Base-by-base conservation (phyloP, 1,140 invertebrate genomes). In the Drosophila grimshawi region DNA sequence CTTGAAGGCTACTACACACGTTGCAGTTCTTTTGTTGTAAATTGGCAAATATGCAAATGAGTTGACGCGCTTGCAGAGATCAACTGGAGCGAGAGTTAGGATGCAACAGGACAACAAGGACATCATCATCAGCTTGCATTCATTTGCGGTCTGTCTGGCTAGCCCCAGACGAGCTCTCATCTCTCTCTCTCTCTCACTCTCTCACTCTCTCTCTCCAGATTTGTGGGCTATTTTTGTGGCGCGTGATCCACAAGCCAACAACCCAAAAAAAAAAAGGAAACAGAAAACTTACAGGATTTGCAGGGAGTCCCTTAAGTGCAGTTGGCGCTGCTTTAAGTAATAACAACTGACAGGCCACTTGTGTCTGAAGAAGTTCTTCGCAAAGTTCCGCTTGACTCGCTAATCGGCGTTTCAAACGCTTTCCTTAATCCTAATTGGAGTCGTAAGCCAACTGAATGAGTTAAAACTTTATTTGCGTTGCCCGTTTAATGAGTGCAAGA, bases 11-110 rank as follows among this genome's bases (percentile, higher is more conserved):
- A 57, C 61, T 39, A 57, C 61, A 78, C 81, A 82, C 83, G 83
- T 88, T 86, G 83, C 83, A 82, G 49, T 82, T 88, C 83, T 88
- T 69, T 86, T 86, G 83, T 86, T 81, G 79, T 82, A 80, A 86
- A 86, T 86, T 86, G 83, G 62, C 76, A 80, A 88, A 80, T 88
- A 86, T 86, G 83, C 79, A 86, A 86, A 86, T 86, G 41, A 76
- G 61, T 19, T 70, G 65, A 70, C 56, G 65, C 82, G 65, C 70
- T 71, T 53, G 60, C 69, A 65, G 69, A 70, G 78, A 81, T 86
- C 83, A 76, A 71, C 69, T 66, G 57, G 27, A 33, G 5, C 3
- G 4, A 41, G 52, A 3, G 19, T n/a, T 8, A 10, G 7, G 35
- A 41, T 41, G 39, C 39, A 41, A 19, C 53, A 33, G 45, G 32